Conservation (phyloP, 2,888 invertebrate genomes). For the Drosophila melanosoma region DNA sequence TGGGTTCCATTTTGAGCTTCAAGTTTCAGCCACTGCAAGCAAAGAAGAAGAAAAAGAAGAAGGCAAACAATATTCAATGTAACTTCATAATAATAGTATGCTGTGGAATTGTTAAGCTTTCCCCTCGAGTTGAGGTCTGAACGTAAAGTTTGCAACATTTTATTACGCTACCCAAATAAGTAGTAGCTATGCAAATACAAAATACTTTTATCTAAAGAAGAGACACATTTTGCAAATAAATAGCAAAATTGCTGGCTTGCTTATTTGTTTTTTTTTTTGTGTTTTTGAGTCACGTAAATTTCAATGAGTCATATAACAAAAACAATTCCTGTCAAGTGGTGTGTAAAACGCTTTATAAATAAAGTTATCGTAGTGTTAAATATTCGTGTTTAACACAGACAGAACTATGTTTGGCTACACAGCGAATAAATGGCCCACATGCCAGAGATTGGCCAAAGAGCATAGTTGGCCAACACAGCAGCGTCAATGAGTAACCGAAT, state of each 20-base stretch:
- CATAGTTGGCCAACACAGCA: conserved; percentile 21
- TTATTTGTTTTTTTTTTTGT: neutral
- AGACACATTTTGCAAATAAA: neutral
- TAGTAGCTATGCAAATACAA: conserved; percentile 5
- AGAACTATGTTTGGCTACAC: conserved; percentile 1
- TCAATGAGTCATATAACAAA: conserved; percentile 46
- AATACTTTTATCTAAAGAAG: neutral
- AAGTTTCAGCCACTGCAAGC: conserved; percentile 57
- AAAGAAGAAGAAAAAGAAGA: conserved; percentile 64
- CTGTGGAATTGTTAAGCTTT: conserved; percentile 58
- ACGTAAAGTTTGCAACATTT: conserved; percentile 60
- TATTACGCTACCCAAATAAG: conserved; percentile 44
- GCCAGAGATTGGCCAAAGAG: conserved; percentile 32
- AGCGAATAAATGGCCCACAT: conserved; percentile 8
- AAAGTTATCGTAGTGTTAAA: conserved; percentile 26
- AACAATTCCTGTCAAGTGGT: conserved; percentile 58
- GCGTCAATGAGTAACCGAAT: conserved; percentile 1
- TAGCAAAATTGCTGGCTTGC: neutral
- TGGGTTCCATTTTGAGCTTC: conserved; percentile 67
- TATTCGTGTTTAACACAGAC: conserved; percentile 40
- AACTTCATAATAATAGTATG: conserved; percentile 74
- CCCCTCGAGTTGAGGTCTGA: conserved; percentile 46
- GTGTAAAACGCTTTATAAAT: conserved; percentile 42
- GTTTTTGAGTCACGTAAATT: conserved; percentile 43
- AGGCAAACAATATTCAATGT: conserved; percentile 64